Evolutionary conservation across 2,797 vertebrate genomes (phyloP).

Genomic region (Alca torda): DNA sequence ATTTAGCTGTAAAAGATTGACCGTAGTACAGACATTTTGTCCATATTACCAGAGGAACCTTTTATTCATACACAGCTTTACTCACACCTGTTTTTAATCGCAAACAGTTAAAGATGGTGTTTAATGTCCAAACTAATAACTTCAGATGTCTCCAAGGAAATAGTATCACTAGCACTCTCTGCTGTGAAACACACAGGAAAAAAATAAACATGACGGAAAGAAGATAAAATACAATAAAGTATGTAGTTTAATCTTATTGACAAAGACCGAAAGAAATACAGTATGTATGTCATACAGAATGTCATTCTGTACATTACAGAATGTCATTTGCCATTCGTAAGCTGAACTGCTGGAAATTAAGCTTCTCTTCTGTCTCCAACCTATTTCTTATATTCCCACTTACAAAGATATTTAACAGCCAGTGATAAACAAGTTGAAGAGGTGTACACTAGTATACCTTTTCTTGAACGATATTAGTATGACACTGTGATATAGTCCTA

Average conservation of each 20-base stretch:
- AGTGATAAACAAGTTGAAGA: not conserved
- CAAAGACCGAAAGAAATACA: not conserved
- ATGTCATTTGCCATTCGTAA: not conserved
- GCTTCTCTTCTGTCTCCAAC: not conserved
- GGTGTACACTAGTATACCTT: not conserved
- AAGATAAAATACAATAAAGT: not conserved
- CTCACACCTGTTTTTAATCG: constrained; percentile 12
- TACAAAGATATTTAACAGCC: not conserved
- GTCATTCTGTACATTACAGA: not conserved
- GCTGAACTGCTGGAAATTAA: not conserved
- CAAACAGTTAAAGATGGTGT: not conserved
- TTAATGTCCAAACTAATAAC: constrained; percentile 12
- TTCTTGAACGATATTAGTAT: not conserved
- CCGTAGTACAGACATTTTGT: not conserved
- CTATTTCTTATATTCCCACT: not conserved
- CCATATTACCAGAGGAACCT: not conserved
- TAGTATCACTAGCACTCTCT: not conserved
- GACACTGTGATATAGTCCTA: not conserved
- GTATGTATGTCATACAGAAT: not conserved
- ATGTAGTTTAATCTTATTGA: not conserved
- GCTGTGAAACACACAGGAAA: not conserved
- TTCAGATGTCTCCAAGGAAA: not conserved
- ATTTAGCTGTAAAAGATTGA: not conserved
- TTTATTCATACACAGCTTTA: not conserved
- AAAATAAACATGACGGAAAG: not conserved